Base-by-base conservation (phyloP, 2,888 invertebrate genomes). In the Allophyes oxyacanthae region DNA sequence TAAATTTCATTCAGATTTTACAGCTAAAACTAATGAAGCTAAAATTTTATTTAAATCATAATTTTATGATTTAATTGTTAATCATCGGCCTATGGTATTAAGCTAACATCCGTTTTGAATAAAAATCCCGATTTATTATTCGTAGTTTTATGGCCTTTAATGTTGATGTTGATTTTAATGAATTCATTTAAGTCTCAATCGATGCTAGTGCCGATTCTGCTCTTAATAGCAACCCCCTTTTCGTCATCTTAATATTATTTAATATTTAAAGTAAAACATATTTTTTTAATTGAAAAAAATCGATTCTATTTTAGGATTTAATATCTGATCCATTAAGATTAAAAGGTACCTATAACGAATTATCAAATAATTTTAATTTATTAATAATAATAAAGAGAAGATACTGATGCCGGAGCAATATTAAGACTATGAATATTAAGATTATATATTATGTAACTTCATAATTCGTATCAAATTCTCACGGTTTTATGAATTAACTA, bases 1-100 rank as follows among this genome's bases (percentile, higher is more conserved):
- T 48, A 49, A 56, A 54, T 73, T 54, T 68, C 56, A 64, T 52
- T 75, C 56, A 55, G 20, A 59, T 32, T 45, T 63, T 46, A 56
- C n/a, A 46, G 41, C 37, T 45, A 38, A 59, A 49, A 41, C 51
- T 56, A 65, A 65, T 68, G 41, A 62, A 75, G 59, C 50, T 33
- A 34, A 53, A 44, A 68, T 32, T 55, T 41, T 37, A 26, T 63
- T 59, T 55, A 28, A 41, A 52, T 57, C 30, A 7, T 43, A 37
- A 10, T 52, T 71, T 66, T 58, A 60, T 55, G 30, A 58, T 45
- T 36, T 34, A 44, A 51, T 62, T 36, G 34, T 52, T 38, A 33
- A 73, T 59, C 13, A 36, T 15, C 10, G 40, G 13, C 32, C 1
- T 37, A 37, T 14, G 37, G 48, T 48, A 60, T n/a, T n/a, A n/a